These are phyloP conservation scores for Chaetura pelagica DNA, from an alignment of 2,113 vertebrate genomes.

Conservation along the genomic window DNA sequence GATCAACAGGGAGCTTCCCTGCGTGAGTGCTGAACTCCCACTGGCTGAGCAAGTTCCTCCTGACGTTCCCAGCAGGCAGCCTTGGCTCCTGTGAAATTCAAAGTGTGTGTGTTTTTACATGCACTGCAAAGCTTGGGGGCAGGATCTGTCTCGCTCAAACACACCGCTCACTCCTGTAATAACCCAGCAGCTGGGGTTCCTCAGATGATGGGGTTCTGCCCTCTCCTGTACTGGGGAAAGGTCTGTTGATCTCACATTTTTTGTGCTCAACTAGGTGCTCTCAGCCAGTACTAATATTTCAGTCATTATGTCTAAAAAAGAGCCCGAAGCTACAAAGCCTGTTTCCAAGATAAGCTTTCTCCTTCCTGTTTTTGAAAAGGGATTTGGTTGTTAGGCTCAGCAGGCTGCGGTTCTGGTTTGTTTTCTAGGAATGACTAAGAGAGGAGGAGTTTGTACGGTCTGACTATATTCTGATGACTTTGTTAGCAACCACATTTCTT, in stretches of 20 bases:
- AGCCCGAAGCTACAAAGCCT: not conserved
- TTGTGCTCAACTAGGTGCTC: rapidly evolving
- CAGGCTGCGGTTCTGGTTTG: conserved; percentile 32
- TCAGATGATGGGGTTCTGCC: not conserved
- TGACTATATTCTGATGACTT: conserved; percentile 11
- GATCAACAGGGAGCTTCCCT: not conserved
- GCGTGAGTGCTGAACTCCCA: rapidly evolving
- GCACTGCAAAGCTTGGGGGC: not conserved
- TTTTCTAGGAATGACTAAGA: conserved; percentile 66
- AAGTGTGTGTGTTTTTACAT: not conserved
- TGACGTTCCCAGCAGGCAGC: not conserved
- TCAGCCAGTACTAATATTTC: not conserved
- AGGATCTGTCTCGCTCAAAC: not conserved
- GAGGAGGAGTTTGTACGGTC: not conserved
- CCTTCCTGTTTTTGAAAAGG: conserved; percentile 30
- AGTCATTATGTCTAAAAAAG: not conserved
- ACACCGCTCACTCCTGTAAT: rapidly evolving
- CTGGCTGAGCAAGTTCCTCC: not conserved
- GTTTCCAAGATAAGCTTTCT: not conserved
- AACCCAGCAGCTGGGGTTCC: not conserved
- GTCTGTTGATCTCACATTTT: not conserved
- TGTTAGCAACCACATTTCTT: conserved; percentile 4
- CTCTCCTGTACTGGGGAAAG: not conserved
- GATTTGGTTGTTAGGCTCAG: not conserved
- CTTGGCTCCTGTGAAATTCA: not conserved